Percentiles rank a stretch among this genome's conserved stretches.
Evolutionary conservation across 1,140 invertebrate genomes (phyloP).

Genomic region (Uloborus diversus): DNA sequence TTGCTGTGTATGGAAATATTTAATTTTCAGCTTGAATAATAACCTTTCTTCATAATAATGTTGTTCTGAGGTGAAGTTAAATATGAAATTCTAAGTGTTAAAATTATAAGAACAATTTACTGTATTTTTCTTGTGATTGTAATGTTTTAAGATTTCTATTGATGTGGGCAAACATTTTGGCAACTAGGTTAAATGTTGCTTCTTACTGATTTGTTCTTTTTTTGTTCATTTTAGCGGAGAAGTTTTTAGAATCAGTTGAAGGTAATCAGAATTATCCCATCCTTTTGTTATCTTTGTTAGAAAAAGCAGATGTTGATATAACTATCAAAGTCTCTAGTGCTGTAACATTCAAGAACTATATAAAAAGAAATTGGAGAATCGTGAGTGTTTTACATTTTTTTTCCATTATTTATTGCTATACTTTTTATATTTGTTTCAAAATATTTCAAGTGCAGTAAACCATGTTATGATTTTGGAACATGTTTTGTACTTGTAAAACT

Average conservation of each 20-base stretch:
- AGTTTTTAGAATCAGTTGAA: slow-evolving; percentile 90
- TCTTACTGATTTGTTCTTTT: background rate
- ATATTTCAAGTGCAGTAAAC: background rate
- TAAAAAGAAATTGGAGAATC: slow-evolving; percentile 93
- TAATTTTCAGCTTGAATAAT: too few species aligned
- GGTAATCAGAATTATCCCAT: slow-evolving; percentile 90
- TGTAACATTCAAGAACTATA: slow-evolving; percentile 95
- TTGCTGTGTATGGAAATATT: too few species aligned
- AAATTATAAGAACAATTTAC: too few species aligned
- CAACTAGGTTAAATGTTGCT: too few species aligned
- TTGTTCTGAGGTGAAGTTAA: too few species aligned
- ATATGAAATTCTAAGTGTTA: too few species aligned
- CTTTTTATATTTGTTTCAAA: slow-evolving; percentile 29
- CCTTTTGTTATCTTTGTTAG: slow-evolving; percentile 83
- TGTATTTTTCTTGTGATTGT: too few species aligned
- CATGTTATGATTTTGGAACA: too few species aligned
- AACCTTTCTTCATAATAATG: too few species aligned
- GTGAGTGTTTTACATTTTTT: slow-evolving; percentile 69
- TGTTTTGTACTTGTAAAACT: too few species aligned
- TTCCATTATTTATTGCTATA: background rate
- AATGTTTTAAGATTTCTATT: too few species aligned
- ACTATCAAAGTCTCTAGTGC: slow-evolving; percentile 85
- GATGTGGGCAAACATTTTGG: too few species aligned
- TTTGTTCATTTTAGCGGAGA: slow-evolving; percentile 75
- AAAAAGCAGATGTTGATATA: slow-evolving; percentile 78